Evolutionary conservation across 2,113 vertebrate species (phyloP).

Genomic region (Narcine bancroftii): DNA sequence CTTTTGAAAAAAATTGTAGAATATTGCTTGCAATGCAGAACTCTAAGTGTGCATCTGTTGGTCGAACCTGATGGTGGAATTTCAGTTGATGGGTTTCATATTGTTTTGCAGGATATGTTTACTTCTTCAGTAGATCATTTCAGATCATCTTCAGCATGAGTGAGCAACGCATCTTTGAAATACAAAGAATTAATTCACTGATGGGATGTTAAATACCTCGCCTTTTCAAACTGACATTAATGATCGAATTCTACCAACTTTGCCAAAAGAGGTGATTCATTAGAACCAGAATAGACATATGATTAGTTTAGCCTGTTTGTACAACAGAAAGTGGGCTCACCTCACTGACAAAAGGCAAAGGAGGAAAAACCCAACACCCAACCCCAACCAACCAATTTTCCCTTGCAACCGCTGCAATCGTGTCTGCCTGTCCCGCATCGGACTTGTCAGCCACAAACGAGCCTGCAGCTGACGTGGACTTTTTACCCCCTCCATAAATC

Average conservation of each 20-base stretch:
- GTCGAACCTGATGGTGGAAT: not conserved
- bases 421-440: too few relatives aligned
- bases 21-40: not conserved
- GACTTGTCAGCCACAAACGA: too few relatives aligned
- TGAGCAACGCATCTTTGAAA: conserved; percentile 48
- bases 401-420: too few relatives aligned
- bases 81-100: not conserved
- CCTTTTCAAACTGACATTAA: not conserved
- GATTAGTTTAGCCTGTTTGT: not conserved
- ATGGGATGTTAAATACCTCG: conserved; percentile 44
- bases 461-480: too few relatives aligned
- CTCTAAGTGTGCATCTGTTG: not conserved
- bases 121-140: conserved; percentile 51
- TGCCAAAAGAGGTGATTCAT: not conserved
- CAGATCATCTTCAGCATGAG: conserved; percentile 47
- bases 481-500: too few relatives aligned
- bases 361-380: too few relatives aligned
- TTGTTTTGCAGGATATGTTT: conserved; percentile 49
- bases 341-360: too few relatives aligned
- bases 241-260: not conserved
- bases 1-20: not conserved
- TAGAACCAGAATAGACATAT: not conserved
- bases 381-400: too few relatives aligned
- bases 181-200: conserved; percentile 48
- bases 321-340: too few relatives aligned